Conservation (phyloP, 2,888 invertebrate genomes). For the Orchesella flavescens region DNA sequence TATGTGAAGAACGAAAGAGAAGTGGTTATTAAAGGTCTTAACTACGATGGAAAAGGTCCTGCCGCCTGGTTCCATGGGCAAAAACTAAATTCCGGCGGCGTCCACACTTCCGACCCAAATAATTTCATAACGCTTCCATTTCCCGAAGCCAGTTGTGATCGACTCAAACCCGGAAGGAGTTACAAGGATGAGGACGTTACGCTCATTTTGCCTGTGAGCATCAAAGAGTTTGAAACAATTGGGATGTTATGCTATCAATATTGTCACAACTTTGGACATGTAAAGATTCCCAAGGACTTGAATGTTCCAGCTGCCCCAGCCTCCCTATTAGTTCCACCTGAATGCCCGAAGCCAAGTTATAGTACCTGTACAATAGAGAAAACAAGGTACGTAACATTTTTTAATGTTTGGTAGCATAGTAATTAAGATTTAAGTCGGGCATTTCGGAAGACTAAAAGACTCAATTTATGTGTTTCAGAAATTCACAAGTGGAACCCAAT, state of each 20-base stretch:
- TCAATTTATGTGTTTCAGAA: slow-evolving; percentile 3
- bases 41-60: slow-evolving; percentile 51
- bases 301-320: slow-evolving; percentile 9
- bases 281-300: slow-evolving; percentile 24
- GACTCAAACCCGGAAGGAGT: slow-evolving; percentile 2
- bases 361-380: neutral
- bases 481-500: slow-evolving; percentile 17
- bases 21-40: slow-evolving; percentile 29
- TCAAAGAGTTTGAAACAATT: slow-evolving; percentile 35
- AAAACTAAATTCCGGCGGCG: neutral
- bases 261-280: slow-evolving; percentile 51
- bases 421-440: too few relatives aligned
- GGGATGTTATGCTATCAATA: slow-evolving; percentile 42
- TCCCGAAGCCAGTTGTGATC: slow-evolving; percentile 27
- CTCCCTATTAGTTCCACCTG: neutral
- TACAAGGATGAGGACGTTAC: slow-evolving; percentile 24
- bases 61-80: slow-evolving; percentile 54
- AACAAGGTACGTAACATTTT: neutral
- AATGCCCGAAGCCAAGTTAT: slow-evolving; percentile 25
- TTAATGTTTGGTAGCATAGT: too few relatives aligned
- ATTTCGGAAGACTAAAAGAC: too few relatives aligned
- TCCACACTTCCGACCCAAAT: slow-evolving; percentile 5
- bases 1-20: slow-evolving; percentile 26
- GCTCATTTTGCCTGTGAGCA: slow-evolving; percentile 18
- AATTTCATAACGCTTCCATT: slow-evolving; percentile 28